Conservation (phyloP, 1,140 invertebrate genomes). For the Conopomorpha cramerella region DNA sequence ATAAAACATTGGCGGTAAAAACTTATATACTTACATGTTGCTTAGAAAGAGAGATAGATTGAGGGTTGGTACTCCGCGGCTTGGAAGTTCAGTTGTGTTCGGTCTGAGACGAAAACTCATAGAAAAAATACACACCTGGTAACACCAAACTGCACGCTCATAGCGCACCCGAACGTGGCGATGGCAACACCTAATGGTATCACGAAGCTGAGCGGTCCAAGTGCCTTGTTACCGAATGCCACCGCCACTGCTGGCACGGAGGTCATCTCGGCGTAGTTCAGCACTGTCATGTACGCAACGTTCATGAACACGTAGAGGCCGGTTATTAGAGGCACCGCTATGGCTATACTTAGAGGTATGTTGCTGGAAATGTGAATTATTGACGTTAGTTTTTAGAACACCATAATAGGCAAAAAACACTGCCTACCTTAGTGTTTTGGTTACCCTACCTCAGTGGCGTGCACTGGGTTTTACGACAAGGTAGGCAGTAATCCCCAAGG, state of each 20-base stretch:
- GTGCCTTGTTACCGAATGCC: slow-evolving; percentile 66
- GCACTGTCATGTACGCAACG: slow-evolving; percentile 88
- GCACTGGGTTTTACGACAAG: too few species aligned
- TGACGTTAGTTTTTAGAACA: too few species aligned
- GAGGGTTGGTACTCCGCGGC: too few species aligned
- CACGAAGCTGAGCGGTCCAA: slow-evolving; percentile 64
- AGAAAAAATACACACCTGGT: slow-evolving; percentile 56
- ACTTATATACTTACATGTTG: too few species aligned
- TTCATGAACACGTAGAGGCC: slow-evolving; percentile 90
- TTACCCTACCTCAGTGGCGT: too few species aligned
- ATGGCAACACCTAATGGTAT: slow-evolving; percentile 77
- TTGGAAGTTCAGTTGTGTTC: too few species aligned
- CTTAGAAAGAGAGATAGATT: too few species aligned
- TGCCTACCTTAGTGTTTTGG: too few species aligned
- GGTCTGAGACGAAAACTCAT: too few species aligned
- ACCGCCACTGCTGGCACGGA: slow-evolving; percentile 85
- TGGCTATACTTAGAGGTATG: slow-evolving; percentile 83
- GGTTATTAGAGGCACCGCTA: slow-evolving; percentile 88
- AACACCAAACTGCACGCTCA: slow-evolving; percentile 76
- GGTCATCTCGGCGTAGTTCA: slow-evolving; percentile 80
- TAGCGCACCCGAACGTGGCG: slow-evolving; percentile 75
- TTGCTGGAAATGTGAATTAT: slow-evolving; percentile 70
- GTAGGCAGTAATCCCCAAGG: too few species aligned
- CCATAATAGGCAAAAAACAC: too few species aligned
- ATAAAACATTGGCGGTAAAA: too few species aligned